Base-by-base conservation (phyloP, 2,113 vertebrate species). In the Hyperopisus bebe region DNA sequence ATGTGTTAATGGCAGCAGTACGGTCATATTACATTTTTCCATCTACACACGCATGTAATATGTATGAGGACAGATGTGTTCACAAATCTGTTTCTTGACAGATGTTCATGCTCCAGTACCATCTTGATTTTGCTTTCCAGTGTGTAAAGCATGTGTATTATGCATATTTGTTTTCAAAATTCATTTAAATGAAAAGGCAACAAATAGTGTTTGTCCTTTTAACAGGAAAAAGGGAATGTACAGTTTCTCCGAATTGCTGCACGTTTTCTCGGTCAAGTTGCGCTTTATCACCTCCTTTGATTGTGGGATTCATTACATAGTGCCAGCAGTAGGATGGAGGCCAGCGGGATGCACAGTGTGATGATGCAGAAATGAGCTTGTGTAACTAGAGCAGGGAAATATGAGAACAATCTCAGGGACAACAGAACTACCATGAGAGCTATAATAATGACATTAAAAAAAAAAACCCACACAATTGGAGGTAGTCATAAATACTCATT, bases 361-460 rank as follows among this genome's bases (percentile, higher is more conserved):
- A 84, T 47, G 82, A 46, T 84, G 82, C 82, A 47, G 82, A 44
- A 84, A 47, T 47, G 82, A 84, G 39, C 42, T 84, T 84, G 44
- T 84, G 39, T 84, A 47, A 84, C 82, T 47, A 84, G 82, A 84
- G 82, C 82, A 84, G 44, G 21, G 82, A 46, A 44, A 84, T 47
- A 17, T 84, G 82, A 84, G 82, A 84, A 47, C 44, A 47, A 47
- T 42, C 11, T 47, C 39, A 84, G 82, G 44, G 21, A 47, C 82
- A n/a, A 3, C 10, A n/a, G 44, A 44, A 10, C 82, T 84, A 47
- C 44, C 21, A 47, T 47, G 3, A 47, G 44, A 46, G 7, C 44
- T 48, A 9, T 84, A 47, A 84, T 83, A 83, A 46, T 42, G 11
- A 47, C 42, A 83, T 83, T 47, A 47, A 21, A n/a, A 11, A n/a